phyloP scores from a whole-genome alignment of 2,888 invertebrate genomes.

The Tuberolachnus salignus region DNA sequence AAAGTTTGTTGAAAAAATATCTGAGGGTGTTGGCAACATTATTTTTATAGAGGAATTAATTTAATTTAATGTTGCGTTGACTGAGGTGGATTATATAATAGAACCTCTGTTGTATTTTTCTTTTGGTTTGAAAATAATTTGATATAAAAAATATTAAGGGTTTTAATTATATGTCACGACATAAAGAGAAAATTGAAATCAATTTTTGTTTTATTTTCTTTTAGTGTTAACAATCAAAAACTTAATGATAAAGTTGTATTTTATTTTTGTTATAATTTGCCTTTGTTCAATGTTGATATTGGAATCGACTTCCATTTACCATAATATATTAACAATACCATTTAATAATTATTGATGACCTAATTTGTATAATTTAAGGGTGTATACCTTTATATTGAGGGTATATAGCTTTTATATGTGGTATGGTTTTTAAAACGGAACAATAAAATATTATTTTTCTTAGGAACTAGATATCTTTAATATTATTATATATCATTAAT shows the following conservation, averaged over 20 bases:
- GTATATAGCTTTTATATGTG: background rate
- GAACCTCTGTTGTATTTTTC: background rate
- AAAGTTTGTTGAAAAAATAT: slow-evolving; percentile 10
- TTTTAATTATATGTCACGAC: too few relatives aligned
- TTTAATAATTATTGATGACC: background rate
- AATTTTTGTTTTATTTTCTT: background rate
- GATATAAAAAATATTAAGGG: too few relatives aligned
- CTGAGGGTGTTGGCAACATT: background rate
- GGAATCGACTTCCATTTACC: slow-evolving; percentile 38
- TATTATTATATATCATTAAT: slow-evolving; percentile 8
- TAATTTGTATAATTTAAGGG: background rate
- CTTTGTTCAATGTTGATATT: slow-evolving; percentile 20
- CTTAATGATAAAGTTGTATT: background rate
- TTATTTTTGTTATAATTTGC: background rate
- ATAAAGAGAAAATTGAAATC: background rate
- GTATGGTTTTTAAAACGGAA: slow-evolving; percentile 28
- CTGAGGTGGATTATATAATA: background rate
- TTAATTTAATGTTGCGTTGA: background rate
- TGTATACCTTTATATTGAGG: background rate
- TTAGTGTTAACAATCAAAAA: background rate
- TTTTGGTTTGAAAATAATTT: too few relatives aligned
- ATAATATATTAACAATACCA: slow-evolving; percentile 11
- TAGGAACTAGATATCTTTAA: slow-evolving; percentile 33
- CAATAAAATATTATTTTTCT: slow-evolving; percentile 34
- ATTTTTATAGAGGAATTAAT: background rate